Evolutionary conservation across 1,140 invertebrate genomes (phyloP).

Genomic region (Formica selysi): DNA sequence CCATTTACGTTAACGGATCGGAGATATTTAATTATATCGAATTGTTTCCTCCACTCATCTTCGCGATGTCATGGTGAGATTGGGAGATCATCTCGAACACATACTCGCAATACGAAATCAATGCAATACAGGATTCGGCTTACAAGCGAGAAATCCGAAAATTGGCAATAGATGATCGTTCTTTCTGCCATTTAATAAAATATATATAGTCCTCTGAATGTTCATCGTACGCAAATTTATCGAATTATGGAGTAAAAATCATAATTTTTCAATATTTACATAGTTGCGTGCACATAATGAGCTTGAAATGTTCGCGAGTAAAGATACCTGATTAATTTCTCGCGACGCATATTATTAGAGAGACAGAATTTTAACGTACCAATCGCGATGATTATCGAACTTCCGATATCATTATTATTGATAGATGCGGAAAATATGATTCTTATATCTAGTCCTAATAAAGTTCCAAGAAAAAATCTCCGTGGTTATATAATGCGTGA

Average conservation of each 20-base stretch:
- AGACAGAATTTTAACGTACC: constrained; percentile 37
- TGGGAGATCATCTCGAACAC: background rate
- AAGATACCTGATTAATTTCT: constrained; percentile 11
- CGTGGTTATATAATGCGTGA: constrained; percentile 31
- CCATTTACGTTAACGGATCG: background rate
- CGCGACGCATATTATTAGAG: constrained; percentile 26
- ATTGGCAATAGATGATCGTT: constrained; percentile 45
- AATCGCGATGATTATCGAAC: constrained; percentile 27
- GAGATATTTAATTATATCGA: constrained; percentile 6
- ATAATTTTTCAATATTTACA: constrained; percentile 10
- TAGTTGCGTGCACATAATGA: constrained; percentile 5
- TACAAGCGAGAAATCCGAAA: constrained; percentile 24
- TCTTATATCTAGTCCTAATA: background rate
- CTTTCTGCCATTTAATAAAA: background rate
- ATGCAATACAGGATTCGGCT: constrained; percentile 50
- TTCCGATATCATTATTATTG: constrained; percentile 33
- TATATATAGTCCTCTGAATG: constrained; percentile 18
- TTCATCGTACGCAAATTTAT: constrained; percentile 35
- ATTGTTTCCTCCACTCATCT: background rate
- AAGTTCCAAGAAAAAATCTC: background rate
- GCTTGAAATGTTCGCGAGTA: constrained; percentile 7
- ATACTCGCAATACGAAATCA: constrained; percentile 35
- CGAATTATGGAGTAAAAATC: background rate
- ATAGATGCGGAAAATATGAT: background rate
- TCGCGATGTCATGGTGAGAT: background rate